Conservation (phyloP, 1,140 invertebrate genomes). For the Anastrepha obliqua region DNA sequence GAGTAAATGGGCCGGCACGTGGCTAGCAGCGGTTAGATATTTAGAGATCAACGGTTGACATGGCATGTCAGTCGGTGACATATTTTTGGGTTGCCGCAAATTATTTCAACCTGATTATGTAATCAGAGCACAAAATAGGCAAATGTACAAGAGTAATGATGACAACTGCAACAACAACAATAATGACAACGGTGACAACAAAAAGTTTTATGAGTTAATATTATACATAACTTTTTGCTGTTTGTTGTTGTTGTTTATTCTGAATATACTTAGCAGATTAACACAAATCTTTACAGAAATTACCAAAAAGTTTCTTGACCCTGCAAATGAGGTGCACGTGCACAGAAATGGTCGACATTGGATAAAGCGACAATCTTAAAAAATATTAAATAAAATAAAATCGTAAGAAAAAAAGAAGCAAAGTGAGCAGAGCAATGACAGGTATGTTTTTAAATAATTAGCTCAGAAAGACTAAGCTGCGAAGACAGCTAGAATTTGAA, state of each 20-base stretch:
- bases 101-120: conserved; percentile 1
- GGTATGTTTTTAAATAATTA: too few relatives aligned
- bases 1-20: neutral
- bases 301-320: neutral
- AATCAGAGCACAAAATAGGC: conserved; percentile 6
- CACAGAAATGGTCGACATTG: neutral
- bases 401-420: too few relatives aligned
- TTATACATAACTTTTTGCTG: neutral
- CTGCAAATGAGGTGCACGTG: neutral
- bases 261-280: neutral
- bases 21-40: neutral
- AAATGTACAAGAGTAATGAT: neutral
- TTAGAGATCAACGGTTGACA: conserved; percentile 7
- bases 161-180: neutral
- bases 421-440: too few relatives aligned
- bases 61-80: neutral
- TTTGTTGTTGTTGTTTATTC: neutral
- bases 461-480: too few relatives aligned
- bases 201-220: neutral
- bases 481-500: too few relatives aligned
- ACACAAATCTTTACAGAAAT: neutral
- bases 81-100: conserved; percentile 29
- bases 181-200: neutral
- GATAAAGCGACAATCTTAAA: too few relatives aligned
- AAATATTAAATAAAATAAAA: too few relatives aligned